Percentiles rank a stretch among this genome's conserved stretches.
phyloP scores from a whole-genome alignment of 2,113 vertebrate species.

The Oryzias celebensis region DNA sequence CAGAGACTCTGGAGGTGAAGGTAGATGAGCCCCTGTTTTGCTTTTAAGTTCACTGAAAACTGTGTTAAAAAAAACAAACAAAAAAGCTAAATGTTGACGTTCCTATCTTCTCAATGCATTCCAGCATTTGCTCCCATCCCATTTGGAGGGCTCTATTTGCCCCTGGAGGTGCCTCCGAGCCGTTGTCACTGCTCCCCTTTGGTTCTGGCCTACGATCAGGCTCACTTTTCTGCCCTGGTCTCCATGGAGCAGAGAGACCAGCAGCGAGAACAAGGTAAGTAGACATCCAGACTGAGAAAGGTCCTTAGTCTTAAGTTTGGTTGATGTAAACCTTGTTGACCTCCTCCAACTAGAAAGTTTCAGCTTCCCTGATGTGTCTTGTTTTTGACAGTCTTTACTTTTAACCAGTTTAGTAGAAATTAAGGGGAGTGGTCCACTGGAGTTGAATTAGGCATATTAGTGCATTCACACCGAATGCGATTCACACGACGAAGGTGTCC shows the following conservation, averaged over 20 bases:
- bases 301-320: not conserved
- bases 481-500: no score
- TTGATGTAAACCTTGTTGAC: conserved; percentile 5
- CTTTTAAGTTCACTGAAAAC: not conserved
- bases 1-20: conserved; percentile 95
- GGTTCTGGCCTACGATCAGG: conserved; percentile 97
- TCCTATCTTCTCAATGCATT: conserved; percentile 15
- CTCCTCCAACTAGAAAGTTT: conserved; percentile 2
- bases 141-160: conserved; percentile 95
- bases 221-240: conserved; percentile 97
- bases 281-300: not conserved
- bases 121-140: conserved; percentile 96
- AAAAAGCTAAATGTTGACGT: not conserved
- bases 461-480: no score
- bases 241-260: conserved; percentile 99
- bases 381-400: conserved; percentile 24
- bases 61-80: not conserved
- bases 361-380: not conserved
- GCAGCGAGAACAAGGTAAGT: conserved; percentile 93
- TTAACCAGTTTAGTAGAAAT: conserved; percentile 26
- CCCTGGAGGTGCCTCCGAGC: conserved; percentile 95
- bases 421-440: conserved; percentile 41
- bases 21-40: conserved; percentile 57
- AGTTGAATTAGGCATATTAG: conserved; percentile 65
- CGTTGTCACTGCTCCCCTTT: conserved; percentile 97